Percentiles rank a stretch among this genome's conserved stretches.
phyloP scores from a whole-genome alignment of 2,797 vertebrate genomes.

The Halcyon smyrnensis region DNA sequence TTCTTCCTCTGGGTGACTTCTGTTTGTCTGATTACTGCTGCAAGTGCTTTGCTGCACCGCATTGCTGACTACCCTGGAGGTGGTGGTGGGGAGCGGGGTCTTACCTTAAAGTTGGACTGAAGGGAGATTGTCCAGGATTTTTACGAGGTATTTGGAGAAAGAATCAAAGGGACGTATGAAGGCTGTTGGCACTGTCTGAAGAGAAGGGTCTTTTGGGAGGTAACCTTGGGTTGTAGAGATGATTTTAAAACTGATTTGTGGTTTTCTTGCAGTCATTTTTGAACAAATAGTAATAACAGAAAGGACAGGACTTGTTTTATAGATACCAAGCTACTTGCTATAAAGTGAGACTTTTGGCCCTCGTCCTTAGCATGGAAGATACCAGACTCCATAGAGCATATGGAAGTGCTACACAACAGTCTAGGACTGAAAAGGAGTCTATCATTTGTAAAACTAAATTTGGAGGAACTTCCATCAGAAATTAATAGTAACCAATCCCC shows the following conservation, averaged over 20 bases:
- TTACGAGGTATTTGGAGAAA: background rate
- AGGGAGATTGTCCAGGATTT: background rate
- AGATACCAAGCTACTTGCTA: background rate
- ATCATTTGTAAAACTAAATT: background rate
- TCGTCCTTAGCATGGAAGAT: background rate
- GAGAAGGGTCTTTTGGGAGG: background rate
- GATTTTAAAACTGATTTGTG: background rate
- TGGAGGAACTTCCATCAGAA: background rate
- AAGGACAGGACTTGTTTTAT: background rate
- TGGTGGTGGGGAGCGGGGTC: background rate
- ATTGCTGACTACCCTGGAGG: background rate
- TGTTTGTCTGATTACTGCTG: background rate
- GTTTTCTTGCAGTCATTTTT: background rate
- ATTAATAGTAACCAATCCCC: background rate
- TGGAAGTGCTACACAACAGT: background rate
- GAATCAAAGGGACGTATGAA: background rate
- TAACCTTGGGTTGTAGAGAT: background rate
- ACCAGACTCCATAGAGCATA: rapidly evolving
- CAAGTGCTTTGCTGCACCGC: background rate
- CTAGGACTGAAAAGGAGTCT: background rate
- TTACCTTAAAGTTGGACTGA: background rate
- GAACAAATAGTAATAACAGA: background rate
- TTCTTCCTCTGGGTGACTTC: background rate
- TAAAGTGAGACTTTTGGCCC: background rate
- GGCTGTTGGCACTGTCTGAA: background rate